Conservation (phyloP, 2,113 vertebrate genomes). For the Nothobranchius kuhntae region DNA sequence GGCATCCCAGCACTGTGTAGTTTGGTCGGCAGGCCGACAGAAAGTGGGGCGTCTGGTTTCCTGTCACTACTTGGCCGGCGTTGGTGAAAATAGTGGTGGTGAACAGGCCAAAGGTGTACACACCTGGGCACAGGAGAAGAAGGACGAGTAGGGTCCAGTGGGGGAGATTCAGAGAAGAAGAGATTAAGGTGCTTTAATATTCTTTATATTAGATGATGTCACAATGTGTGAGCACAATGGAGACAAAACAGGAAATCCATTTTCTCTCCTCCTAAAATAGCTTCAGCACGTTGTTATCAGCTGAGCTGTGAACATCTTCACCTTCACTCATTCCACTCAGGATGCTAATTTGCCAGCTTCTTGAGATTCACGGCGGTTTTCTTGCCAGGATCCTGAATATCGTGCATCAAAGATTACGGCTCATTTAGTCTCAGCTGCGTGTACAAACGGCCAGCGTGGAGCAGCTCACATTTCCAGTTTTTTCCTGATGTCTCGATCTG, state of each 20-base stretch:
- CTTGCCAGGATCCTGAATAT: constrained; percentile 24
- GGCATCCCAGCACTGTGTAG: constrained; percentile 89
- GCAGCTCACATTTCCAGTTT: neutral
- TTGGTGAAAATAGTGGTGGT: constrained; percentile 90
- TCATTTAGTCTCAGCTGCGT: constrained; percentile 29
- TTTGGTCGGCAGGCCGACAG: constrained; percentile 90
- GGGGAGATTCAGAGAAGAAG: neutral
- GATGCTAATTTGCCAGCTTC: constrained; percentile 37
- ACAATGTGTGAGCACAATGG: neutral
- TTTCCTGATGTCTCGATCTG: constrained; percentile 1
- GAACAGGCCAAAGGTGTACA: constrained; percentile 91
- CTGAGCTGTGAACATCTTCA: constrained; percentile 49
- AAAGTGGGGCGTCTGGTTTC: constrained; percentile 91
- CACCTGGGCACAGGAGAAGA: constrained; percentile 71
- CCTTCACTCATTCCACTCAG: constrained; percentile 28
- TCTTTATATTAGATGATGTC: neutral
- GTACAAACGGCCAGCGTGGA: neutral
- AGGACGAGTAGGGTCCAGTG: neutral
- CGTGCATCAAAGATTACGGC: constrained; percentile 17
- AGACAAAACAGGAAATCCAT: constrained; percentile 26
- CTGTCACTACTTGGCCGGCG: constrained; percentile 90
- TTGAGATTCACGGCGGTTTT: constrained; percentile 46
- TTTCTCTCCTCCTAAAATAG: constrained; percentile 39
- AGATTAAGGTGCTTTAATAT: neutral
- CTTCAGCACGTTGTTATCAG: constrained; percentile 51